A percentile compares a stretch with the other conserved stretches of the same genome.
phyloP scores from a whole-genome alignment of 2,797 vertebrate genomes.

The Microctenopoma steveboyesi region DNA sequence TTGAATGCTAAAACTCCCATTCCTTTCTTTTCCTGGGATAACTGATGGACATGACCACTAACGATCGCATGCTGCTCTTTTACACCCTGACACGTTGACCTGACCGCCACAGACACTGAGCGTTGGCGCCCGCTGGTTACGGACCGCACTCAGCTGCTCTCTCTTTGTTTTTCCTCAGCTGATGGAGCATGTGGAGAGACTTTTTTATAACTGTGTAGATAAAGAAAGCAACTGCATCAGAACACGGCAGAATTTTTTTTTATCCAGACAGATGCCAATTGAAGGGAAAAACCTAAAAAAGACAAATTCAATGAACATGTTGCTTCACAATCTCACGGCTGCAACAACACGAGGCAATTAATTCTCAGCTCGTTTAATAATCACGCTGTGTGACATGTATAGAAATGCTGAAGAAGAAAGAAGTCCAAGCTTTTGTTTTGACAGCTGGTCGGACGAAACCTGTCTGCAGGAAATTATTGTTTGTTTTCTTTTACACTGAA shows the following conservation, averaged over 20 bases:
- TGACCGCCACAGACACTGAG: conserved; percentile 15
- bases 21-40: neutral
- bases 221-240: neutral
- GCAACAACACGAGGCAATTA: too few relatives aligned
- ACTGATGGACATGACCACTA: conserved; percentile 9
- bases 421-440: too few relatives aligned
- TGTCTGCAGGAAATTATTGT: too few relatives aligned
- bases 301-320: neutral
- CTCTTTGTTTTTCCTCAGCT: conserved; percentile 9
- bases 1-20: too few relatives aligned
- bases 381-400: too few relatives aligned
- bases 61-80: neutral
- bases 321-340: too few relatives aligned
- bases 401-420: too few relatives aligned
- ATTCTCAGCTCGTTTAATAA: too few relatives aligned
- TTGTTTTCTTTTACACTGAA: too few relatives aligned
- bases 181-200: neutral
- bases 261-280: neutral
- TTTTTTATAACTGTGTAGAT: neutral
- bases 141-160: conserved; percentile 1
- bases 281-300: neutral
- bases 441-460: too few relatives aligned
- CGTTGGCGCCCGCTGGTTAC: neutral
- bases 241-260: neutral
- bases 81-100: conserved; percentile 13